A percentile compares a stretch with the other conserved stretches of the same genome.
Evolutionary conservation across 2,113 vertebrate species (phyloP).

Genomic region (Meles meles): DNA sequence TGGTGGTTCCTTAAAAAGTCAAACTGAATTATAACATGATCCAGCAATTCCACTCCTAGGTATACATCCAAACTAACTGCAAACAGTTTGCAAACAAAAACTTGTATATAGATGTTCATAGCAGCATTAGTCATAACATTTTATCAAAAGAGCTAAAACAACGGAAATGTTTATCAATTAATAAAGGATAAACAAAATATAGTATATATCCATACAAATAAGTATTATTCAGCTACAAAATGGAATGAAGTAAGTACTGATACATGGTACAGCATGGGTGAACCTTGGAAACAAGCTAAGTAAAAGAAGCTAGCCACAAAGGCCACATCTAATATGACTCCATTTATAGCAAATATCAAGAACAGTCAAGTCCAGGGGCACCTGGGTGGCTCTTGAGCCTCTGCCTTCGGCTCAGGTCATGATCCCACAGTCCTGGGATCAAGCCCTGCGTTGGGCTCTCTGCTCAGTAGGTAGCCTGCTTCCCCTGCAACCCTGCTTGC

Average conservation of each 20-base stretch:
- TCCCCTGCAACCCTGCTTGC: no score
- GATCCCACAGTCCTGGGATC: no score
- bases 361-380: not conserved
- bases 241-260: not conserved
- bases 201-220: not conserved
- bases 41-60: not conserved
- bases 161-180: not conserved
- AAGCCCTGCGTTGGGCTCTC: no score
- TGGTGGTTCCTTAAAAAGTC: not conserved
- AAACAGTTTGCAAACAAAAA: not conserved
- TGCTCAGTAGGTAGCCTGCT: no score
- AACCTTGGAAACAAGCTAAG: not conserved
- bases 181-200: not conserved
- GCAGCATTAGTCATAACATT: not conserved
- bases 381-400: no score
- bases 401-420: no score
- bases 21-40: not conserved
- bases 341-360: not conserved
- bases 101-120: not conserved
- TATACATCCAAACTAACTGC: not conserved
- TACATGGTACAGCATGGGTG: not conserved
- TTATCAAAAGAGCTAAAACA: not conserved
- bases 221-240: not conserved
- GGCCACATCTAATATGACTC: not conserved
- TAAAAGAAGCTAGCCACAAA: not conserved